Evolutionary conservation across 1,140 invertebrate genomes (phyloP).

Genomic region (Heliconius melpomene): DNA sequence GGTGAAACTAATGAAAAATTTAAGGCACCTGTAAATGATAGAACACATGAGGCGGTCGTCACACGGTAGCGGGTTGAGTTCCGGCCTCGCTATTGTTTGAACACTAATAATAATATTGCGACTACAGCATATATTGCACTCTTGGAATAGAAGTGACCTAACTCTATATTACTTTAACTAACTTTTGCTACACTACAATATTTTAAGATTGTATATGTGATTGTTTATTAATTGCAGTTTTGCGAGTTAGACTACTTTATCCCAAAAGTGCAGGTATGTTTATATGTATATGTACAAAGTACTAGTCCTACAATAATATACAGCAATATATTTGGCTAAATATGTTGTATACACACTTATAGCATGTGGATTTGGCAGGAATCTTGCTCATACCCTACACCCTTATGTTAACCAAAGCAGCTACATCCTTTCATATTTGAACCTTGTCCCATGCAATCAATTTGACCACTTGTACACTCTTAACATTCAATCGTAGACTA

Average conservation of each 20-base stretch:
- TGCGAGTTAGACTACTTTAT: neutral
- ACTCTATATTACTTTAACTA: neutral
- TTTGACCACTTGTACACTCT: neutral
- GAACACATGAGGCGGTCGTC: neutral
- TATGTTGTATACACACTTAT: constrained; percentile 16
- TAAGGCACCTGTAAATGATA: constrained; percentile 30
- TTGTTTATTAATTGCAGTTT: neutral
- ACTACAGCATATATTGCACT: neutral
- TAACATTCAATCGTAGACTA: neutral
- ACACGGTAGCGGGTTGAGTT: neutral
- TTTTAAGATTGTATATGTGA: neutral
- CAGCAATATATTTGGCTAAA: constrained; percentile 36
- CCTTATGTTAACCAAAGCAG: neutral
- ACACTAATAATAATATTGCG: constrained; percentile 4
- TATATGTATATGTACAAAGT: constrained; percentile 15
- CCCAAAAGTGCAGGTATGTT: neutral
- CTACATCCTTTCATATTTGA: neutral
- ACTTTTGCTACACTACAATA: neutral
- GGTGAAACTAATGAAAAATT: constrained; percentile 10
- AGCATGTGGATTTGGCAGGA: neutral
- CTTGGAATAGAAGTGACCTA: neutral
- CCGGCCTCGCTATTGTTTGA: constrained; percentile 4
- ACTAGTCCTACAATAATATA: constrained; percentile 18
- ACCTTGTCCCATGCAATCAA: neutral
- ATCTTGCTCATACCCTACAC: neutral